Percentiles rank a stretch among this genome's conserved stretches.
Evolutionary conservation across 1,140 invertebrate species (phyloP).

Genomic region (Brachionus manjavacas): DNA sequence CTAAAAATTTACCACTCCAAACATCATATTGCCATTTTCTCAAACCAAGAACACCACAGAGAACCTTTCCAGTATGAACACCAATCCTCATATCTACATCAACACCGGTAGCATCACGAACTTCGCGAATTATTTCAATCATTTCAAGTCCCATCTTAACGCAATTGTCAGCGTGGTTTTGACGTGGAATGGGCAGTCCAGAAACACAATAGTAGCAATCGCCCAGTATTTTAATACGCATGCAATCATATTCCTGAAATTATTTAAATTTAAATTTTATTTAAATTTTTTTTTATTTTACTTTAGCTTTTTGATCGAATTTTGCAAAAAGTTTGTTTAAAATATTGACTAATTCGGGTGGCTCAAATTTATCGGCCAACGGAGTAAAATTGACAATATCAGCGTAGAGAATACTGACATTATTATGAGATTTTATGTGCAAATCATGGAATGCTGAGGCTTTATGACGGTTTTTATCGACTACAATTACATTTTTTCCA

Average conservation of each 20-base stretch:
- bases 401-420: slow-evolving; percentile 77
- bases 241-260: slow-evolving; percentile 58
- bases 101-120: slow-evolving; percentile 32
- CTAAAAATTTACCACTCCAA: slow-evolving; percentile 25
- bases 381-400: slow-evolving; percentile 95
- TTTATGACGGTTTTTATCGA: slow-evolving; percentile 12
- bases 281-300: slow-evolving; percentile 72
- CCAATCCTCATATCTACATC: slow-evolving; percentile 83
- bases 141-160: slow-evolving; percentile 93
- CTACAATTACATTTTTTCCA: slow-evolving; percentile 8
- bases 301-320: slow-evolving; percentile 41
- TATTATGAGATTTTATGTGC: slow-evolving; percentile 39
- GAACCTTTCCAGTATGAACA: slow-evolving; percentile 84
- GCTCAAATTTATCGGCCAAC: slow-evolving; percentile 70
- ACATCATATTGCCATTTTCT: slow-evolving; percentile 63
- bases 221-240: slow-evolving; percentile 67
- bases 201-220: slow-evolving; percentile 95
- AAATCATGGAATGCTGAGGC: slow-evolving; percentile 41
- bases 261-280: slow-evolving; percentile 43
- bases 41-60: slow-evolving; percentile 87
- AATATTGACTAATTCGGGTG: slow-evolving; percentile 41
- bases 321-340: slow-evolving; percentile 41
- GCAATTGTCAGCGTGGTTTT: slow-evolving; percentile 85
- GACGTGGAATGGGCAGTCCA: slow-evolving; percentile 76
- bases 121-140: slow-evolving; percentile 77